A percentile compares a stretch with the other conserved stretches of the same genome.
phyloP scores from a whole-genome alignment of 2,113 vertebrate species.

The Phylloscopus whistleri region DNA sequence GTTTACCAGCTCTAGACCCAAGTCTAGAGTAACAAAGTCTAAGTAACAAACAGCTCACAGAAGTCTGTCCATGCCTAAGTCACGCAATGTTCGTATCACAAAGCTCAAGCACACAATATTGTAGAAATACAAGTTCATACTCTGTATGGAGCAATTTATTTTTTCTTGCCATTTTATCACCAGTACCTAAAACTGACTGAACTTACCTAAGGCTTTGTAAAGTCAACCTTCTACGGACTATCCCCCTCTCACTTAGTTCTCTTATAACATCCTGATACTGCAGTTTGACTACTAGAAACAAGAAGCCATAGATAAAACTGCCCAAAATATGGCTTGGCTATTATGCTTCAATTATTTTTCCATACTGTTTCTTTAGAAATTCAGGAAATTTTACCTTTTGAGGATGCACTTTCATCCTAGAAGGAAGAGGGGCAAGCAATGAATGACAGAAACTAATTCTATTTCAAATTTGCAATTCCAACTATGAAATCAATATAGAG shows the following conservation, averaged over 20 bases:
- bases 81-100: accelerated
- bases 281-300: background rate
- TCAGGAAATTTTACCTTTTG: background rate
- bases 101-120: background rate
- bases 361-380: background rate
- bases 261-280: background rate
- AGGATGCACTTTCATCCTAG: background rate
- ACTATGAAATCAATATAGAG: background rate
- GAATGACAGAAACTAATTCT: background rate
- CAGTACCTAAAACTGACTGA: background rate
- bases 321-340: background rate
- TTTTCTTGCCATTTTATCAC: background rate
- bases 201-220: background rate
- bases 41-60: background rate
- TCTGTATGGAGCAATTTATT: background rate
- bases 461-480: background rate
- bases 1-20: background rate
- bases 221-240: background rate
- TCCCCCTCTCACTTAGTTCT: accelerated
- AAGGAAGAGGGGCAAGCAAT: background rate
- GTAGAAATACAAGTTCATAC: background rate
- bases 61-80: background rate
- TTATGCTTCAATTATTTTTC: background rate
- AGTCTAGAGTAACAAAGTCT: too few relatives aligned
- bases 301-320: background rate